phyloP scores from a whole-genome alignment of 2,113 vertebrate genomes.

The Polypterus senegalus region DNA sequence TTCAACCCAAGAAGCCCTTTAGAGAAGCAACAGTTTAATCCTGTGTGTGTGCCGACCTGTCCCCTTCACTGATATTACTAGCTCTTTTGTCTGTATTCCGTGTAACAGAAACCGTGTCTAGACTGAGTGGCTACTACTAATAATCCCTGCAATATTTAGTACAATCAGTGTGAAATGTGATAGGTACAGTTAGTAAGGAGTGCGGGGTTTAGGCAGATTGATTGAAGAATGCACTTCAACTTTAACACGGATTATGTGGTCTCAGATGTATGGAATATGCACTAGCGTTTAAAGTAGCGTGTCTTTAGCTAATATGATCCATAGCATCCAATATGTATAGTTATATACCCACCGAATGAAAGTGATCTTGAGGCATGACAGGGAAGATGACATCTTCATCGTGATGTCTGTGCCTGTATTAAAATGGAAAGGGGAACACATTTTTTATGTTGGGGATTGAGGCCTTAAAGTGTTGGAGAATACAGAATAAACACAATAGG shows the following conservation, averaged over 20 bases:
- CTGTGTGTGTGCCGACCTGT: neutral
- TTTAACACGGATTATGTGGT: slow-evolving; percentile 42
- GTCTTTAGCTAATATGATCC: neutral
- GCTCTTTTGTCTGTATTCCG: slow-evolving; percentile 69
- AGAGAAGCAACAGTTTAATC: neutral
- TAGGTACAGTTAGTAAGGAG: slow-evolving; percentile 57
- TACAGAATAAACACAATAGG: too few relatives aligned
- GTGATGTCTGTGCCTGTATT: too few relatives aligned
- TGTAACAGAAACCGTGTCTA: slow-evolving; percentile 89
- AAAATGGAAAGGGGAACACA: too few relatives aligned
- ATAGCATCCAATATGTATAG: neutral
- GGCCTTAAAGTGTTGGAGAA: too few relatives aligned
- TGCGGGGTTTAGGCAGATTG: slow-evolving; percentile 55
- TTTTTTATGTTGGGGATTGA: too few relatives aligned
- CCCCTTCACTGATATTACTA: slow-evolving; percentile 41
- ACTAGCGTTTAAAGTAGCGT: neutral
- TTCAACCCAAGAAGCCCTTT: slow-evolving; percentile 2
- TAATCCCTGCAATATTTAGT: slow-evolving; percentile 88
- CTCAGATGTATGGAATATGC: slow-evolving; percentile 4
- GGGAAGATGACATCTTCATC: neutral
- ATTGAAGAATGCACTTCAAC: slow-evolving; percentile 50
- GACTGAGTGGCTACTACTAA: slow-evolving; percentile 81
- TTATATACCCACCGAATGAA: neutral
- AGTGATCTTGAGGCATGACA: neutral
- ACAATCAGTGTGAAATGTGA: slow-evolving; percentile 86